Conservation (phyloP, 2,797 vertebrate species). For the Sebastes matsubarae region DNA sequence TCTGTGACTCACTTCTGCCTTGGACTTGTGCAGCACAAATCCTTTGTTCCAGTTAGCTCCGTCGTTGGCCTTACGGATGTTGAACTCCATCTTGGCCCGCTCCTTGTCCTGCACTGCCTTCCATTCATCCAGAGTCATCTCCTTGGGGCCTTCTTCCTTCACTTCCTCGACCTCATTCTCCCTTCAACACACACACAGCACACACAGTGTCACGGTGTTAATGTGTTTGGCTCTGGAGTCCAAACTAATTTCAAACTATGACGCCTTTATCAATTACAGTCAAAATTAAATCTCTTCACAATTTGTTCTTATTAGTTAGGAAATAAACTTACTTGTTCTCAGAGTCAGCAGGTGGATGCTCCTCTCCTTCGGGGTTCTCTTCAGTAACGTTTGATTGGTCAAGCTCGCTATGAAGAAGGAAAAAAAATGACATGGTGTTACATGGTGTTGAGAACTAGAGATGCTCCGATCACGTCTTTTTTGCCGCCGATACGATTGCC, state of each 20-base stretch:
- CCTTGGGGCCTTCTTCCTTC: slow-evolving; percentile 97
- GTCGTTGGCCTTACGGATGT: slow-evolving; percentile 98
- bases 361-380: slow-evolving; percentile 95
- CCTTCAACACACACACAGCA: slow-evolving; percentile 78
- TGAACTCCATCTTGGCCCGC: slow-evolving; percentile 96
- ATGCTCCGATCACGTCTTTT: neutral
- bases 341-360: slow-evolving; percentile 94
- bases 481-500: neutral
- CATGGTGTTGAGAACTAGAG: neutral
- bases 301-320: neutral
- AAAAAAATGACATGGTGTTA: neutral
- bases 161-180: slow-evolving; percentile 97
- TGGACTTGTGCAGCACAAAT: slow-evolving; percentile 98
- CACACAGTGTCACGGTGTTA: neutral
- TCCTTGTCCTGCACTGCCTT: slow-evolving; percentile 99
- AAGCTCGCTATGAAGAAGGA: slow-evolving; percentile 85
- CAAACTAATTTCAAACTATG: neutral
- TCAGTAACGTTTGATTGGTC: slow-evolving; percentile 95
- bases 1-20: slow-evolving; percentile 88
- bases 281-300: neutral
- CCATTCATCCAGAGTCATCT: slow-evolving; percentile 99
- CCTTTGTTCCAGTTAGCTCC: slow-evolving; percentile 97
- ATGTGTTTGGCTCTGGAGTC: neutral
- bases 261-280: neutral
- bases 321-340: slow-evolving; percentile 94